Evolutionary conservation across 2,888 invertebrate species (phyloP).

Genomic region (Syrista parreyssii): DNA sequence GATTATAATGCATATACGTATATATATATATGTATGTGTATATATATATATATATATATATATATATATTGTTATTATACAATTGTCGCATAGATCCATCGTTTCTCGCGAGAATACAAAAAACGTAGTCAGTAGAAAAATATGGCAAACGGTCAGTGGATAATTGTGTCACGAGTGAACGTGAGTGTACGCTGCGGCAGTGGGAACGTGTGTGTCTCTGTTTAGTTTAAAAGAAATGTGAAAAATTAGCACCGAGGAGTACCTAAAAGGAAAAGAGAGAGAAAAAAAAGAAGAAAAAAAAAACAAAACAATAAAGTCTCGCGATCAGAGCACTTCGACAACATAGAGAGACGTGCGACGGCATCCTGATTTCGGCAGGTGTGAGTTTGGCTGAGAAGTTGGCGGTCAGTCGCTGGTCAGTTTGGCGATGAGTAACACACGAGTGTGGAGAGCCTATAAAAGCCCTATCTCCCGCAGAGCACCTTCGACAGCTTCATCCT

Average conservation of each 20-base stretch:
- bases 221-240: slow-evolving; percentile 2
- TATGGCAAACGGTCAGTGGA: slow-evolving; percentile 29
- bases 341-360: slow-evolving; percentile 42
- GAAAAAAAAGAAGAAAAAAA: slow-evolving; percentile 17
- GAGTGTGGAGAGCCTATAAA: slow-evolving; percentile 71
- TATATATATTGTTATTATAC: neutral
- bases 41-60: slow-evolving; percentile 21
- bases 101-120: slow-evolving; percentile 26
- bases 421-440: slow-evolving; percentile 44
- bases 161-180: slow-evolving; percentile 16
- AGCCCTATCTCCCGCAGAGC: slow-evolving; percentile 95
- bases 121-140: slow-evolving; percentile 34
- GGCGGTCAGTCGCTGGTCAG: slow-evolving; percentile 45
- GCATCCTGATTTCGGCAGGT: slow-evolving; percentile 45
- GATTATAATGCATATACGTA: slow-evolving; percentile 11
- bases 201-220: neutral
- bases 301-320: slow-evolving; percentile 15
- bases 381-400: slow-evolving; percentile 45
- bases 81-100: neutral
- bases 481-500: slow-evolving; percentile 95
- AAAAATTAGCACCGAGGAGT: slow-evolving; percentile 13
- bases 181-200: neutral
- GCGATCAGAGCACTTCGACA: slow-evolving; percentile 27
- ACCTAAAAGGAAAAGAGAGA: slow-evolving; percentile 13
- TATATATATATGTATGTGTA: slow-evolving; percentile 18